Percentiles rank a stretch among this genome's conserved stretches.
Conservation (phyloP, 2,113 vertebrate species). For the Caloenas nicobarica region DNA sequence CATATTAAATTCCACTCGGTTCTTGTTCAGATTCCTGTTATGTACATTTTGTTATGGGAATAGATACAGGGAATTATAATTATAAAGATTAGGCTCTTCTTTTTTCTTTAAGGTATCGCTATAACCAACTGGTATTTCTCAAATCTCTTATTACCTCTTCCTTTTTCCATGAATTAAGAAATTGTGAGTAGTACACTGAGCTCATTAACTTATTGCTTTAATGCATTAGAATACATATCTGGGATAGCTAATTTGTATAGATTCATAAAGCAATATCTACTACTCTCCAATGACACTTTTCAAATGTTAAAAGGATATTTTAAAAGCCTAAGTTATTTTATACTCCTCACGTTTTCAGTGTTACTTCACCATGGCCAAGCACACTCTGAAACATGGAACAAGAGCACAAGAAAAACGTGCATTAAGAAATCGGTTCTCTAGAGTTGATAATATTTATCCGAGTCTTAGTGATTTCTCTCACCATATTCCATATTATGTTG, state of each 20-base stretch:
- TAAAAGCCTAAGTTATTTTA: not conserved
- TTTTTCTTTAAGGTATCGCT: not conserved
- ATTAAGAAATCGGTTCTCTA: not conserved
- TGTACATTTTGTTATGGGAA: fast-evolving
- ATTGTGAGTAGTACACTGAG: not conserved
- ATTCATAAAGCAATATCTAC: not conserved
- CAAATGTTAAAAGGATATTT: not conserved
- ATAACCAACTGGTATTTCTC: not conserved
- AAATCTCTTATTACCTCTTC: not conserved
- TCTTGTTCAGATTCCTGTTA: not conserved
- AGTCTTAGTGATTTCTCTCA: not conserved
- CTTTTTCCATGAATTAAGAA: not conserved
- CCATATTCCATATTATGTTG: not conserved
- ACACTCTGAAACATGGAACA: not conserved
- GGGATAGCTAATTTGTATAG: not conserved
- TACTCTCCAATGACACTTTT: not conserved
- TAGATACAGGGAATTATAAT: not conserved
- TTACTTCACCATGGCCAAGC: not conserved
- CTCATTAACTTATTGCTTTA: not conserved
- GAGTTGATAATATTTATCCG: not conserved
- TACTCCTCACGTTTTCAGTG: not conserved
- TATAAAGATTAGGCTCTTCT: not conserved
- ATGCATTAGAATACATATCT: not conserved
- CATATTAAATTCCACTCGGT: not conserved
- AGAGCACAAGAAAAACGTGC: not conserved